Conservation (phyloP, 2,797 vertebrate species). For the Linurgus olivaceus region DNA sequence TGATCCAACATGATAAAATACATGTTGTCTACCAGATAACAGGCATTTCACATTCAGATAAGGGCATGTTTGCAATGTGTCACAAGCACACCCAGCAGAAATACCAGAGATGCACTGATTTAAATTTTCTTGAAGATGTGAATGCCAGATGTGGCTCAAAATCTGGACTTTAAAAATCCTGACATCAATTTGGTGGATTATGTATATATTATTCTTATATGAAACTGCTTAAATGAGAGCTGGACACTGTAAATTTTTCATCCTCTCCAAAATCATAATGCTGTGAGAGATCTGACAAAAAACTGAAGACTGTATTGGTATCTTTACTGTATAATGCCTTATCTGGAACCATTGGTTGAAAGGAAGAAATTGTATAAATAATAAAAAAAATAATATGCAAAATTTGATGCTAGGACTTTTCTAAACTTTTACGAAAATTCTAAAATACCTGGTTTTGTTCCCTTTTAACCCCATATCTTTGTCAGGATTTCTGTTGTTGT, state of each 20-base stretch:
- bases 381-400: not conserved
- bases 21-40: not conserved
- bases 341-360: not conserved
- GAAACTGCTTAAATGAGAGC: not conserved
- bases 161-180: not conserved
- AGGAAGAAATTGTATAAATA: not conserved
- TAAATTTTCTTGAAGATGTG: slow-evolving; percentile 58
- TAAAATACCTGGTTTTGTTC: not conserved
- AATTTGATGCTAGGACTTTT: not conserved
- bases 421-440: not conserved
- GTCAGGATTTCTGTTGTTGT: not conserved
- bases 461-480: not conserved
- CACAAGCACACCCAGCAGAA: slow-evolving; percentile 50
- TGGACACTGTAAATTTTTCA: not conserved
- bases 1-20: slow-evolving; percentile 47
- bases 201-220: not conserved
- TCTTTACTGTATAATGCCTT: not conserved
- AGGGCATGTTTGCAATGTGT: slow-evolving; percentile 60
- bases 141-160: not conserved
- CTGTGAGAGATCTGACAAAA: not conserved
- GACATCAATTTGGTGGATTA: not conserved
- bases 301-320: not conserved
- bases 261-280: not conserved
- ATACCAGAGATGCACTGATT: slow-evolving; percentile 67
- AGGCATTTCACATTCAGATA: slow-evolving; percentile 54